Base-by-base conservation (phyloP, 2,888 invertebrate genomes). In the Ectemnius cavifrons region DNA sequence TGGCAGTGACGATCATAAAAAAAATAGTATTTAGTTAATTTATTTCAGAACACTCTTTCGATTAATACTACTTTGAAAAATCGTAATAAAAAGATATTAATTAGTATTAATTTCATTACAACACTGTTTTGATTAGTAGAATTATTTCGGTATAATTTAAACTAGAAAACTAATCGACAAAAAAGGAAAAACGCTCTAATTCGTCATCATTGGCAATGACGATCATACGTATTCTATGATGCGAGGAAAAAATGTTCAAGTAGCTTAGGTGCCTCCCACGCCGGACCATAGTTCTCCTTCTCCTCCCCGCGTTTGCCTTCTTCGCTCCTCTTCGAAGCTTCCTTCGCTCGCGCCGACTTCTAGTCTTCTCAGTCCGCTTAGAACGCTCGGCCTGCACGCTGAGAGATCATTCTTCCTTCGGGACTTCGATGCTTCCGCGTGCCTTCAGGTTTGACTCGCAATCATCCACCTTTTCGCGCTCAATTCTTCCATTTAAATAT, bases 221-320 rank as follows among this genome's bases (percentile, higher is more conserved):
- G 4, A 37, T n/a, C 28, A 11, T 8, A 11, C 8, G 8, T 8
- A 4, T 8, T 37, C 8, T 37, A 37, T 37, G 8, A 37, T 64
- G 67, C 70, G 62, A 66, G 49, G 49, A 62, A 77, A 76, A 78
- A 82, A 73, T 83, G 84, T 67, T 72, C 80, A 83, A 87, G 87
- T 86, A 80, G 86, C 85, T 85, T 84, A 84, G 37, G 83, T 83
- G 83, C 85, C 88, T 87, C 86, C 88, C 87, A 86, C 87, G 84
- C 87, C 84, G 11, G 82, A 75, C 79, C 63, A 67, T 70, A 78
- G 80, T 83, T 84, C 84, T 52, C 16, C 52, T 14, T 14, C 52
- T 52, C 16, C 52, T 14, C 16, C 23, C 23, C 23, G 23, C 23
- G 23, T 23, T 23, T 16, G 14, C 5, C 52, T 52, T 52, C 52